Percentiles rank a stretch among this genome's conserved stretches.
phyloP scores from a whole-genome alignment of 2,113 vertebrate genomes.

The Halcyon senegalensis region DNA sequence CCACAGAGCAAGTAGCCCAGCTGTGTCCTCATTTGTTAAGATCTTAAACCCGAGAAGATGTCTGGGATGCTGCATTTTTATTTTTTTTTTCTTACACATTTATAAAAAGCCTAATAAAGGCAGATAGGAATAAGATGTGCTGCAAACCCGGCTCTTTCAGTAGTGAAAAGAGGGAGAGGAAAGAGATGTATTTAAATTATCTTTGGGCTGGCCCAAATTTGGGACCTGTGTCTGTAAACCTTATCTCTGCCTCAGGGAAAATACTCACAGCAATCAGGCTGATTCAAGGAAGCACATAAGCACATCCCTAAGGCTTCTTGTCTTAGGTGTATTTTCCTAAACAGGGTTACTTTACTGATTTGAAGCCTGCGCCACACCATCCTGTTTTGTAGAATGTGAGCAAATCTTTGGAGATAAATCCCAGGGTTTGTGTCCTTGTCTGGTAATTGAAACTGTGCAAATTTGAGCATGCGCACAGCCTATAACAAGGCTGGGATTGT shows the following conservation, averaged over 20 bases:
- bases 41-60: constrained; percentile 61
- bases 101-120: constrained; percentile 48
- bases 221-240: constrained; percentile 1
- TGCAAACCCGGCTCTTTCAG: background rate
- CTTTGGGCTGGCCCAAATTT: constrained; percentile 36
- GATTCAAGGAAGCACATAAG: constrained; percentile 33
- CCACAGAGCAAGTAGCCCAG: constrained; percentile 62
- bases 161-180: background rate
- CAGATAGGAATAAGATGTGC: constrained; percentile 26
- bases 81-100: background rate
- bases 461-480: background rate
- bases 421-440: background rate
- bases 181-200: constrained; percentile 33
- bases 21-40: constrained; percentile 71
- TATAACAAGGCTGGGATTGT: background rate
- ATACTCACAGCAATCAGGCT: background rate
- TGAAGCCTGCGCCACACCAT: background rate
- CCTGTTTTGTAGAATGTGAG: background rate
- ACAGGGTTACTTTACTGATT: background rate
- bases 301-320: constrained; percentile 21
- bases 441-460: background rate
- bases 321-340: constrained; percentile 48
- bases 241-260: constrained; percentile 48
- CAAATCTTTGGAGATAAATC: constrained; percentile 8
- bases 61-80: constrained; percentile 25